Evolutionary conservation across 2,113 vertebrate genomes (phyloP).

Genomic region (Eurystomus gularis): DNA sequence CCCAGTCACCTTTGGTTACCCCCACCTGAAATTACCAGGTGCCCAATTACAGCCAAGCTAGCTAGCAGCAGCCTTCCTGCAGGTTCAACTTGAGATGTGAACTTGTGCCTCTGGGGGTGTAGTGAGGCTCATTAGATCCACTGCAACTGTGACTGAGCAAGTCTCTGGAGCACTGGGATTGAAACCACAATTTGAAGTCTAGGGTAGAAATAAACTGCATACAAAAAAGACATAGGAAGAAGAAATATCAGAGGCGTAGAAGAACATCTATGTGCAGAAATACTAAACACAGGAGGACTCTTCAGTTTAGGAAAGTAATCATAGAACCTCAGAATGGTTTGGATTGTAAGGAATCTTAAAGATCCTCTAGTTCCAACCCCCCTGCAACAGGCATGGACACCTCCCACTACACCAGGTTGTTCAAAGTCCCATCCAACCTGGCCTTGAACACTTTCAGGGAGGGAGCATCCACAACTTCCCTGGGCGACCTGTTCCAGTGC

Average conservation of each 20-base stretch:
- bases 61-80: neutral
- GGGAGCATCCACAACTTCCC: no score
- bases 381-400: neutral
- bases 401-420: neutral
- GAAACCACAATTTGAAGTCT: neutral
- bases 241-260: neutral
- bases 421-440: neutral
- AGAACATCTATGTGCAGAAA: neutral
- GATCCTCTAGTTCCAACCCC: neutral
- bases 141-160: neutral
- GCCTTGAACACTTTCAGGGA: neutral
- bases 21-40: neutral
- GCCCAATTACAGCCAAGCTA: neutral
- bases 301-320: neutral
- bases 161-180: neutral
- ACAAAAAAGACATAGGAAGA: neutral
- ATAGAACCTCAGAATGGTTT: neutral
- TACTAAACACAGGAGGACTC: neutral
- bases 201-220: neutral
- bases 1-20: neutral
- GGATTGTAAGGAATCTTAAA: neutral
- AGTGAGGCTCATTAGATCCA: neutral
- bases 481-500: neutral
- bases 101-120: neutral
- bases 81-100: rapidly evolving